Conservation (phyloP, 1,140 invertebrate species). For the Ceratina calcarata region DNA sequence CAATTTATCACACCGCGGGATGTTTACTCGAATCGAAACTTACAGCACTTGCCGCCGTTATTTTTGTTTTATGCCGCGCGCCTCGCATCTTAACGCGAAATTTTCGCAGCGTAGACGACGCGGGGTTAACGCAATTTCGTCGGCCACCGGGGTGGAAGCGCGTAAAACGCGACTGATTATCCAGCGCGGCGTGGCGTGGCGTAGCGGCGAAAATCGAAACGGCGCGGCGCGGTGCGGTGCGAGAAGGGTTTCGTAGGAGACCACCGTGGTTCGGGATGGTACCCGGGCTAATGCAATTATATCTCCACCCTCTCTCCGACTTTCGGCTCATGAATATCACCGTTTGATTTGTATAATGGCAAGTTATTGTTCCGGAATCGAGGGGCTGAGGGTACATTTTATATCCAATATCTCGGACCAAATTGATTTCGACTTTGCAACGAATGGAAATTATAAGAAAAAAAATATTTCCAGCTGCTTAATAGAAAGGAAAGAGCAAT, state of each 20-base stretch:
- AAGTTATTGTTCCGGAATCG: conserved; percentile 63
- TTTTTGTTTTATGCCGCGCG: conserved; percentile 7
- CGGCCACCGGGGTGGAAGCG: conserved; percentile 40
- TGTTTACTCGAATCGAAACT: conserved; percentile 17
- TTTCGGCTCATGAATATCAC: conserved; percentile 63
- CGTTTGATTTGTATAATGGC: conserved; percentile 66
- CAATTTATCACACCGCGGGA: conserved; percentile 12
- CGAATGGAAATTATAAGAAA: not conserved
- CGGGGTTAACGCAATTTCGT: conserved; percentile 31
- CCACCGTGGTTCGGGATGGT: conserved; percentile 50
- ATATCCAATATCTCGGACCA: conserved; percentile 34
- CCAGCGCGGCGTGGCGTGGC: not conserved
- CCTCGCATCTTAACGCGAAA: conserved; percentile 10
- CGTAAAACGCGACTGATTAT: conserved; percentile 60
- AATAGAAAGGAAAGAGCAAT: not conserved
- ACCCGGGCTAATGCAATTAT: conserved; percentile 61
- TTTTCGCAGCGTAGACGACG: conserved; percentile 11
- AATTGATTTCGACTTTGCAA: not conserved
- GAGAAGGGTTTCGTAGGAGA: conserved; percentile 47
- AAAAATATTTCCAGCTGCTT: not conserved
- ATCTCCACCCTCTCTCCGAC: conserved; percentile 50
- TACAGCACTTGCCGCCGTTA: conserved; percentile 20
- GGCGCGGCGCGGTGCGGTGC: not conserved
- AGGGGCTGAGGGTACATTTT: conserved; percentile 40
- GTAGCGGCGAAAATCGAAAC: conserved; percentile 43